phyloP scores from a whole-genome alignment of 1,140 invertebrate species.

The Elymnias hypermnestra region DNA sequence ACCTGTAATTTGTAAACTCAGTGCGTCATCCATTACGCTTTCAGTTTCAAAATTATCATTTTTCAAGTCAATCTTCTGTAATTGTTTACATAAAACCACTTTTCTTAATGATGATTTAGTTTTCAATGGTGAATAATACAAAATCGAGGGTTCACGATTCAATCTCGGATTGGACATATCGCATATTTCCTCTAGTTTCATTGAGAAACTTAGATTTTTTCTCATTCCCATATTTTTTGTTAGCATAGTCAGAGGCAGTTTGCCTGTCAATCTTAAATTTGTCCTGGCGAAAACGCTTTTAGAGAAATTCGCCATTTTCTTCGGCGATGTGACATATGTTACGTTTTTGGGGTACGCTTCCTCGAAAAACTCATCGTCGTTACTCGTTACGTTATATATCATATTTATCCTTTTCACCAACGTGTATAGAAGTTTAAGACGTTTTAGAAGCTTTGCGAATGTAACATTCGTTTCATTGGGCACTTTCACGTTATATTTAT shows the following conservation, averaged over 20 bases:
- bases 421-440: constrained; percentile 62
- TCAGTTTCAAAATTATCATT: constrained; percentile 19
- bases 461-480: constrained; percentile 25
- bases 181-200: constrained; percentile 50
- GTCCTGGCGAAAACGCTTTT: constrained; percentile 53
- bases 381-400: constrained; percentile 45
- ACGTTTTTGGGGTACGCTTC: constrained; percentile 29
- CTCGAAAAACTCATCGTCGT: constrained; percentile 45
- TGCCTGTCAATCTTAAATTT: constrained; percentile 39
- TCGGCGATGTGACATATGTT: constrained; percentile 40
- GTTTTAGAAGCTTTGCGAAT: constrained; percentile 52
- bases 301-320: constrained; percentile 30
- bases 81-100: constrained; percentile 34
- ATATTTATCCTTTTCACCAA: constrained; percentile 49
- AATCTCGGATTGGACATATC: constrained; percentile 28
- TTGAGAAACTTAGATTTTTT: constrained; percentile 53
- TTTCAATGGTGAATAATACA: constrained; percentile 50
- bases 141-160: constrained; percentile 32
- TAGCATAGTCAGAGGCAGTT: constrained; percentile 41
- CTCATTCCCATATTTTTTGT: constrained; percentile 43
- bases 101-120: constrained; percentile 42
- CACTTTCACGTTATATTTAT: constrained; percentile 38
- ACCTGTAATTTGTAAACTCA: constrained; percentile 69
- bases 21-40: constrained; percentile 43
- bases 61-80: constrained; percentile 7